A percentile compares a stretch with the other conserved stretches of the same genome.
These are phyloP conservation scores for Condylura cristata DNA, from an alignment of 2,113 vertebrate species.

Conservation along the genomic window DNA sequence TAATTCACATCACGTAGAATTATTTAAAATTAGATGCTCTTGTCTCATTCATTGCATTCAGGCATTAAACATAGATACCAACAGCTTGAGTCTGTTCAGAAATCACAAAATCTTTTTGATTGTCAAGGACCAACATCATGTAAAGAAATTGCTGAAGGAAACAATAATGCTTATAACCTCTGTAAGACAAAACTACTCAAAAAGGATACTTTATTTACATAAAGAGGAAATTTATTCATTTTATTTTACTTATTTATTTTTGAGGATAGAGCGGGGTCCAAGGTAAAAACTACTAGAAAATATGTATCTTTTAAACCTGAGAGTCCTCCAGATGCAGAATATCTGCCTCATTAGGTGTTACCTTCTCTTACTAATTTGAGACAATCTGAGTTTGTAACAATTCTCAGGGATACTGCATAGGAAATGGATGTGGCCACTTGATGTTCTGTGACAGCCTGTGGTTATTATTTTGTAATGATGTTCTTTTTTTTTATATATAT, in stretches of 20 bases:
- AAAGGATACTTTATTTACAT: not conserved
- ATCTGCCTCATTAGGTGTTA: not conserved
- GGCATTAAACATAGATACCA: not conserved
- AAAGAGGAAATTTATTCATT: not conserved
- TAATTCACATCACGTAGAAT: not conserved
- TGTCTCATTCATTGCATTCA: not conserved
- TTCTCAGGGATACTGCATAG: not conserved
- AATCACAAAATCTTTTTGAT: not conserved
- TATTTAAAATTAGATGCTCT: not conserved
- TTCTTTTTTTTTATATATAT: too few relatives aligned
- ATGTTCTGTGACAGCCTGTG: not conserved
- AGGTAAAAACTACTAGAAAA: not conserved
- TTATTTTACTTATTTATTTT: not conserved
- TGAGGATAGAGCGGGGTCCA: not conserved
- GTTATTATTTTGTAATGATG: not conserved
- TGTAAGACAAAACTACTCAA: not conserved
- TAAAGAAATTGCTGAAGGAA: constrained; percentile 31
- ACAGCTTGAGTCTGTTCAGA: not conserved
- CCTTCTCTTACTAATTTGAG: not conserved
- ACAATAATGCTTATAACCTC: not conserved
- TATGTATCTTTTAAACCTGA: not conserved
- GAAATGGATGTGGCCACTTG: not conserved
- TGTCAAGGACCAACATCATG: not conserved
- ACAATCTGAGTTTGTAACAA: not conserved
- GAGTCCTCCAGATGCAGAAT: not conserved